These are phyloP conservation scores for Parambassis ranga DNA, from an alignment of 2,797 vertebrate genomes.

Conservation along the genomic window DNA sequence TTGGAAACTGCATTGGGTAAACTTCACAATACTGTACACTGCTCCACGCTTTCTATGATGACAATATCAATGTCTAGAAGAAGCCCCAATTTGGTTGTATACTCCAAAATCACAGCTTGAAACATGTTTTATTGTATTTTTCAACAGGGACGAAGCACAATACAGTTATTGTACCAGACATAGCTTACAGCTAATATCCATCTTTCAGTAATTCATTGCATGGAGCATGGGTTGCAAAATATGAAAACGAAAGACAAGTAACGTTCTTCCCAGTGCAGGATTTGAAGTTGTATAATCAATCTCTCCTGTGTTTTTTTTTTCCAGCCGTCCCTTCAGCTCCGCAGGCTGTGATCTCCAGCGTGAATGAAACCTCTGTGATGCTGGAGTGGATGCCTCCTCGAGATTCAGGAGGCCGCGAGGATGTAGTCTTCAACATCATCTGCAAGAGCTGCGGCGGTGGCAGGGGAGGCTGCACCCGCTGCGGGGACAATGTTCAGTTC, in stretches of 20 bases:
- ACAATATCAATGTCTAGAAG: neutral
- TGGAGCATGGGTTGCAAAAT: neutral
- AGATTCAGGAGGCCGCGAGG: constrained; percentile 90
- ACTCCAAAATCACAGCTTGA: neutral
- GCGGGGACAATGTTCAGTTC: constrained; percentile 96
- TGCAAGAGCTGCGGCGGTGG: constrained; percentile 95
- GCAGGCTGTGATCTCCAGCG: constrained; percentile 91
- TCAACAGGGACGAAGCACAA: neutral
- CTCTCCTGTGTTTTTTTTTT: constrained; percentile 35
- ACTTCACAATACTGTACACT: too few relatives aligned
- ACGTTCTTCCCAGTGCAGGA: neutral
- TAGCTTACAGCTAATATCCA: neutral
- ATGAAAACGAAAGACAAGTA: neutral
- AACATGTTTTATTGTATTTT: neutral
- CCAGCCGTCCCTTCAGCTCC: constrained; percentile 92
- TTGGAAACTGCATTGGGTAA: too few relatives aligned
- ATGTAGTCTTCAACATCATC: constrained; percentile 97
- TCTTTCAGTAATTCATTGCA: neutral
- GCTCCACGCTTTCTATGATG: too few relatives aligned
- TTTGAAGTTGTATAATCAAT: neutral
- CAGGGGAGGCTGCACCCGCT: constrained; percentile 90
- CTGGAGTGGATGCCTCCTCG: constrained; percentile 90
- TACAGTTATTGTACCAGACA: neutral
- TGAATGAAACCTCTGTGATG: constrained; percentile 97
- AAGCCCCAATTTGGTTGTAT: neutral